Evolutionary conservation across 2,113 vertebrate species (phyloP), one percentile per base, ranked within the genome.

Genomic region (Calonectris borealis): DNA sequence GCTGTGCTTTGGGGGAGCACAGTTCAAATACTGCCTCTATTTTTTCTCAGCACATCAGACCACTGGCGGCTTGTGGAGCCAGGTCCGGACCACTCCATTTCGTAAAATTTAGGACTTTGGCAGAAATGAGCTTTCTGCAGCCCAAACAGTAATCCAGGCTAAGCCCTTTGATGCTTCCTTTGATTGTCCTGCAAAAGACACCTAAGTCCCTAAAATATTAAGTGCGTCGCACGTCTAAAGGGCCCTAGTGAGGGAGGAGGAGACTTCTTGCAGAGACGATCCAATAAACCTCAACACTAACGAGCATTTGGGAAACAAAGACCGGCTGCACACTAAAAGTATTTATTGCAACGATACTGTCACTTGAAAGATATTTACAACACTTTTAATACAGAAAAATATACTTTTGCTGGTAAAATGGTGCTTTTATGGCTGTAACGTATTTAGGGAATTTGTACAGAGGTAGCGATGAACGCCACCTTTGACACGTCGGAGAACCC

Each of bases 201-300:
- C 60, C 44, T 1, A 5, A 34, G 13, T 13, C 29, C 34, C 52
- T 27, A 32, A 80, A 68, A 49, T 7, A 9, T 0, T 0, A 16
- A 31, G 1, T 2, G 16, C 40, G 19, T 2, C 2, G 0, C 17
- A 2, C 3, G 8, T 7, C 19, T 46, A 18, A 57, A n/a, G 40
- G n/a, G 22, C 31, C 34, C 8, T 3, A 2, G 11, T 3, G 38
- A 79, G 72, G 60, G 32, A 40, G 61, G 34, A 82, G 86, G 42
- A 38, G 44, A 55, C 51, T 79, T 54, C 77, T 46, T 32, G 64
- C 18, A 31, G 58, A 77, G 46, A 51, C 1, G 0, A 42, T 32
- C 65, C 61, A 52, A 68, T 21, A n/a, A 72, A 77, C 31, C 69
- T 51, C 52, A 38, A 8, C 40, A 27, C 22, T 17, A 24, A 49